Base-by-base conservation (phyloP, 2,888 invertebrate species). In the Lasius fuliginosus region DNA sequence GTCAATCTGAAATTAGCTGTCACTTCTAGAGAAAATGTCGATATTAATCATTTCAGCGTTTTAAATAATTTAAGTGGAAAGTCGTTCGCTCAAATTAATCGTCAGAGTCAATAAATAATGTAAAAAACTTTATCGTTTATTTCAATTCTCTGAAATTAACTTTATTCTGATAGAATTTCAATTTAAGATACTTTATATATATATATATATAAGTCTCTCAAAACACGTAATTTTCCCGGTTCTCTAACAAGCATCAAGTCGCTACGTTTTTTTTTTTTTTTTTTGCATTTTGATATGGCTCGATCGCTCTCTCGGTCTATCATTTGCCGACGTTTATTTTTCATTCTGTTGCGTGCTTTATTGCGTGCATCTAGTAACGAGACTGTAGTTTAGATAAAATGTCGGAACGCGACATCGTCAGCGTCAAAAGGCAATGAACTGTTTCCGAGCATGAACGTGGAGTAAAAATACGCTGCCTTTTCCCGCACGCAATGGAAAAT, bases 401-500 rank as follows among this genome's bases (percentile, higher is more conserved):
- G 85, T 86, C 79, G 77, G 83, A 87, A 74, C 62, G 81, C 58
- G 67, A 81, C 81, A 88, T 85, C 74, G 82, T 81, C 83, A 49
- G 56, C 60, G 86, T 53, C 42, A 75, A 86, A 83, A 88, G 86
- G 82, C 83, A 87, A 87, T 69, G 87, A 87, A 87, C 87, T 84
- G 42, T 64, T 83, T 65, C 65, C 49, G 73, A 67, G 82, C 89
- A 87, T 89, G 86, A 87, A 87, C 86, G 74, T 71, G 65, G 62
- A 85, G 33, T 81, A 84, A 68, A 86, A 88, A 81, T 82, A 62
- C 49, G 11, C 62, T 62, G 74, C 53, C 79, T 81, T 85, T 86
- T 53, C 81, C 87, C 30, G 79, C 90, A 89, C 89, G 86, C 89
- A 79, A 89, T 75, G 81, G 82, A 82, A 90, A 90, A 90, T 89